A percentile compares a stretch with the other conserved stretches of the same genome.
phyloP scores from a whole-genome alignment of 2,888 invertebrate genomes.

The Lacanobia oleracea region DNA sequence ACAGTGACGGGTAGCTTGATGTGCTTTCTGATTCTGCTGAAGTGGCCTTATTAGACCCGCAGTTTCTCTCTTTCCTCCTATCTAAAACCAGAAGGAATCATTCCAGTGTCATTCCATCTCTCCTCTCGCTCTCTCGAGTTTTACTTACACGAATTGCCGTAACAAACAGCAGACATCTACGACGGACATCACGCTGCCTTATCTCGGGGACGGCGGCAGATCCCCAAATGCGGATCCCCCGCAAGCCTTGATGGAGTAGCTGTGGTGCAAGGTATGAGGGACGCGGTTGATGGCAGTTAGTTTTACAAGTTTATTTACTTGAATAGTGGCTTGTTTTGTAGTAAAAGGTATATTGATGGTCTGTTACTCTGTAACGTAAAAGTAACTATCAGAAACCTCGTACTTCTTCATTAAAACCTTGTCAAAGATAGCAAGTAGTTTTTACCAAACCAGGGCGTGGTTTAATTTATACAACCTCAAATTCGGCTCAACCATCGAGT shows the following conservation, averaged over 20 bases:
- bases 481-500: too few relatives aligned
- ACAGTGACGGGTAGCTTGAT: too few relatives aligned
- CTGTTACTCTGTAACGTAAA: not conserved
- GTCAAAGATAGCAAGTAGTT: too few relatives aligned
- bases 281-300: not conserved
- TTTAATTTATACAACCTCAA: too few relatives aligned
- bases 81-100: slow-evolving; percentile 14
- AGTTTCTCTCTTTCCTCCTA: not conserved
- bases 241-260: slow-evolving; percentile 58
- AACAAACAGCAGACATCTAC: slow-evolving; percentile 51
- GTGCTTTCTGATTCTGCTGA: too few relatives aligned
- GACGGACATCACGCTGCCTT: slow-evolving; percentile 59
- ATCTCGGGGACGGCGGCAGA: slow-evolving; percentile 57
- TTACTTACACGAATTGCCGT: slow-evolving; percentile 39
- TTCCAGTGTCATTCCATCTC: not conserved
- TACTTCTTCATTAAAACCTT: too few relatives aligned
- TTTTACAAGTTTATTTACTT: not conserved
- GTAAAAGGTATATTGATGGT: not conserved
- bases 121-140: slow-evolving; percentile 17
- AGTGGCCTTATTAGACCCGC: too few relatives aligned
- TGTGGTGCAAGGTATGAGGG: slow-evolving; percentile 31
- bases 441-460: too few relatives aligned
- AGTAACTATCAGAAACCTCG: too few relatives aligned
- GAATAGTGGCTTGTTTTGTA: not conserved
- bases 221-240: slow-evolving; percentile 62